Conservation (phyloP, 2,113 vertebrate species). For the Neomonachus schauinslandi region DNA sequence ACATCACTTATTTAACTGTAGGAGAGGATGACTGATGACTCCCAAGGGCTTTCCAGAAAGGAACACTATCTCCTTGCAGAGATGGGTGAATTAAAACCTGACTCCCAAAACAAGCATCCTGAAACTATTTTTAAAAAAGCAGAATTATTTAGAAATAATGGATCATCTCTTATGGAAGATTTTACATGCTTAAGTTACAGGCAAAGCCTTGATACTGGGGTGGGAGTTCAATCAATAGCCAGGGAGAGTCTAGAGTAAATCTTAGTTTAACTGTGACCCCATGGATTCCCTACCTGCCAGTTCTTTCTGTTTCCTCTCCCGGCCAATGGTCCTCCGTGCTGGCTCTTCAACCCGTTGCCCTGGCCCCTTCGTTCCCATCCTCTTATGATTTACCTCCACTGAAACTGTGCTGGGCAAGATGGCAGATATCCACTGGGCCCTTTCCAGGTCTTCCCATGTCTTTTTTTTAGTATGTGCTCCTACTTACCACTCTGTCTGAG, state of each 20-base stretch:
- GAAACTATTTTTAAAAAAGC: not conserved
- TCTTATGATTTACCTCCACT: not conserved
- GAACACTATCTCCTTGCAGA: conserved; percentile 35
- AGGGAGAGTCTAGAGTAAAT: not conserved
- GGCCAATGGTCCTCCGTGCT: not conserved
- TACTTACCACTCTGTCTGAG: not conserved
- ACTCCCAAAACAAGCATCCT: conserved; percentile 28
- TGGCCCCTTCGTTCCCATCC: no score
- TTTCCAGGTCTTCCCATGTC: not conserved
- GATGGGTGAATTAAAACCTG: conserved; percentile 52
- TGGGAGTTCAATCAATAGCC: not conserved
- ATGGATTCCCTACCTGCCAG: not conserved
- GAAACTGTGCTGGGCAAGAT: not conserved
- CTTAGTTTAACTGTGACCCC: not conserved
- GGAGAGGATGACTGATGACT: conserved; percentile 56
- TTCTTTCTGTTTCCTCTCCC: not conserved
- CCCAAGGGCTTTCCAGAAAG: conserved; percentile 60
- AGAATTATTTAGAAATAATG: conserved; percentile 12
- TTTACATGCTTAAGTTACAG: not conserved
- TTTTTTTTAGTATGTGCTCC: not conserved
- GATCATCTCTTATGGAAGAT: not conserved
- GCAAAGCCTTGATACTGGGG: not conserved
- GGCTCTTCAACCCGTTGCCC: not conserved
- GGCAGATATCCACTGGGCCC: not conserved
- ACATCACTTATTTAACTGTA: conserved; percentile 48